Evolutionary conservation across 2,113 vertebrate genomes (phyloP), one percentile per base, ranked within the genome.

Genomic region (Callaeas wilsoni): DNA sequence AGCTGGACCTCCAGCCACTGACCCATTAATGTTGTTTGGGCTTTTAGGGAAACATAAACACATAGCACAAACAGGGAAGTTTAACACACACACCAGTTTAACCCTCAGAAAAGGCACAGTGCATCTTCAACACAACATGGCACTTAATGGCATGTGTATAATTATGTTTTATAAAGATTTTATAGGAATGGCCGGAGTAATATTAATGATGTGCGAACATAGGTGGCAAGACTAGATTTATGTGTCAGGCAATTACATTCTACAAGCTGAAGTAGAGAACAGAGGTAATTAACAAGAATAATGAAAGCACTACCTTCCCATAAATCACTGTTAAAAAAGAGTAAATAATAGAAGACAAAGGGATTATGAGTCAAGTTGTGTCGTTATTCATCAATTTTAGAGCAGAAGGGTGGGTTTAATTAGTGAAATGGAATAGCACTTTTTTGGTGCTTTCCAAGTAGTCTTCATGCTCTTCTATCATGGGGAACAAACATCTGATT

Each of bases 221-320:
- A 94, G 94, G 94, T 92, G 85, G 74, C 87, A 89, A 86, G 83
- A 73, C 44, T 67, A 75, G 93, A 95, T 97, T 97, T 97, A 96
- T 94, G 78, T 95, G 95, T 87, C 60, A 85, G 83, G 86, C 96
- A 91, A 97, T 96, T 97, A 95, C 88, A 91, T 96, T 94, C 96
- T 96, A 93, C 94, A 93, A 95, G 95, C 86, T 74, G 84, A 88
- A 91, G 81, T 30, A 74, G 78, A 79, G 95, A 88, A 87, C 71
- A 79, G 81, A 91, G 86, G 90, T 96, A 97, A 97, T 97, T 97
- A 97, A 95, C 86, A 94, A 94, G 94, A 97, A 95, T 97, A 96
- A 97, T 96, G 94, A 86, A 96, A 95, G 65, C 30, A 64, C 89
- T 86, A 89, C 92, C 89, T 90, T 92, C 70, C 69, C 22, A 94